Conservation (phyloP, 2,113 vertebrate genomes). For the Pluvialis apricaria region DNA sequence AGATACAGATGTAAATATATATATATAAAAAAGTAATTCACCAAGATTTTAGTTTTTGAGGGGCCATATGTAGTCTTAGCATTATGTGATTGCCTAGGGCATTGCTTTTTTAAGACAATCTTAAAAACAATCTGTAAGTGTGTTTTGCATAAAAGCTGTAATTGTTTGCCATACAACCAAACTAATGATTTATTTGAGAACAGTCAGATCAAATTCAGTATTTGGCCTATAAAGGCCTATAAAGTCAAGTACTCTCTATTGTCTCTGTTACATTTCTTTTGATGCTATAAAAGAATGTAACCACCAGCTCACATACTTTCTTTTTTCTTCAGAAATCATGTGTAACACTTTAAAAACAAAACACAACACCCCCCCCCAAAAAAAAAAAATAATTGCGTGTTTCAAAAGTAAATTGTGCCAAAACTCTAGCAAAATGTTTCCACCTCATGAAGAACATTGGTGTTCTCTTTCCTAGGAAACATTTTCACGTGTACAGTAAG, state of each 20-base stretch:
- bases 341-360: not conserved
- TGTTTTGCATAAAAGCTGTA: not conserved
- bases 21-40: not conserved
- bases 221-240: not conserved
- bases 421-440: not conserved
- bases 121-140: not conserved
- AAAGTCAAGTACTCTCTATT: not conserved
- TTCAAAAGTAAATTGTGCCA: not conserved
- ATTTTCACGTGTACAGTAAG: not conserved
- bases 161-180: not conserved
- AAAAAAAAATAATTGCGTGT: not conserved
- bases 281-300: not conserved
- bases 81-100: not conserved
- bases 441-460: not conserved
- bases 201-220: not conserved
- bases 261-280: not conserved
- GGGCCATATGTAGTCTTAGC: not conserved
- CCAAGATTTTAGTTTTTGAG: not conserved
- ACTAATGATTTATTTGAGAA: not conserved
- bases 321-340: not conserved
- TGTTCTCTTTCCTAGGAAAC: not conserved
- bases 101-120: not conserved
- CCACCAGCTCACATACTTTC: not conserved
- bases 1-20: too few relatives aligned
- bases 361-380: not conserved